These are phyloP conservation scores for Notoglanidium macrostoma DNA, from an alignment of 2,797 vertebrate genomes.

Conservation along the genomic window DNA sequence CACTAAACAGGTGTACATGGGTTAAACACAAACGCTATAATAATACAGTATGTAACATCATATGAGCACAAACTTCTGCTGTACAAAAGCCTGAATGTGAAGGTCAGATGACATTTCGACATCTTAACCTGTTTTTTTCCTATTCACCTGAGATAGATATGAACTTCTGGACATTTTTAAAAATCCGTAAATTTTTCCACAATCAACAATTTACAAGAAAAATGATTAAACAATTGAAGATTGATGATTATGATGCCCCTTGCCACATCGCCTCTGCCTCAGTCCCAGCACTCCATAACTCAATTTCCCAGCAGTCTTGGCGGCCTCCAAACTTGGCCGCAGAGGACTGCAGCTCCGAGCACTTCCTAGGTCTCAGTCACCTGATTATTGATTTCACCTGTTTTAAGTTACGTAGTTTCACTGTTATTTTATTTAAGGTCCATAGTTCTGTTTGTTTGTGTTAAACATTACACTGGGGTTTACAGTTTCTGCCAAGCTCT, in stretches of 20 bases:
- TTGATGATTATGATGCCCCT: neutral
- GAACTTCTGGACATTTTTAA: neutral
- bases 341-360: too few species aligned
- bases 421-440: too few species aligned
- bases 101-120: neutral
- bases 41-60: neutral
- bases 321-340: too few species aligned
- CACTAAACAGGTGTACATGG: constrained; percentile 26
- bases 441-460: too few species aligned
- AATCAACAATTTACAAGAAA: neutral
- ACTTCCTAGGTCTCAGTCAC: too few species aligned
- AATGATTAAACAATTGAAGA: neutral
- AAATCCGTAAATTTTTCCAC: neutral
- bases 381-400: too few species aligned
- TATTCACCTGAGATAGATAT: neutral
- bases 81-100: neutral
- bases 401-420: too few species aligned
- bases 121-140: neutral
- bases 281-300: too few species aligned
- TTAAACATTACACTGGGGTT: too few species aligned
- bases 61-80: neutral
- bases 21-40: constrained; percentile 16
- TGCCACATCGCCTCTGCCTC: too few species aligned
- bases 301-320: too few species aligned
- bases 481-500: too few species aligned